Evolutionary conservation across 2,888 invertebrate genomes (phyloP), one percentile per base, ranked within the genome.

Genomic region (Drosophila glabriapex): DNA sequence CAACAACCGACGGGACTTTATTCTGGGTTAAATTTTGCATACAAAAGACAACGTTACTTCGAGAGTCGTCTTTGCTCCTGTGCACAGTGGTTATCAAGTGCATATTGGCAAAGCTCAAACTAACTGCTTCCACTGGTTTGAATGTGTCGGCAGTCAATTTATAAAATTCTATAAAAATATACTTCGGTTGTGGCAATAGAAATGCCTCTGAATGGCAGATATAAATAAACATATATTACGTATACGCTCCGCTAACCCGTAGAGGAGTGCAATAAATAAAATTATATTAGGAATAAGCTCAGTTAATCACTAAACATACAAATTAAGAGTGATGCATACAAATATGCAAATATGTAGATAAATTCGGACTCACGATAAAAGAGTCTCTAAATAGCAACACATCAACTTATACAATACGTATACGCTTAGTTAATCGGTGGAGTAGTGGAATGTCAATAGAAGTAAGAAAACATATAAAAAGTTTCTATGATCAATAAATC

Each of bases 1-100:
- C 65, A 61, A 55, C 76, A 58, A 76, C 73, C 76, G 82, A 71
- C 82, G 70, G 69, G 77, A 87, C 89, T 82, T 61, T 66, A 77
- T 85, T 82, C 82, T 89, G 89, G 89, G 89, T 86, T 86, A 86
- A 87, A 89, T 89, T 86, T 86, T 86, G 85, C 85, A 89, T 86
- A 86, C 68, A 89, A 78, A 84, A 87, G 85, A 75, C 76, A 63
- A 55, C 54, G 74, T 35, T 68, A 31, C 73, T 66, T 70, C 65
- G 64, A 69, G 55, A 66, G 56, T 59, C 72, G 67, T 54, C 76
- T 71, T 59, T 69, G 43, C 68, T 68, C 35, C 61, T 43, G 10
- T 9, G 89, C 76, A 85, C 84, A 88, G 89, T 85, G 84, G 73
- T n/a, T 46, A 46, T 49, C 68, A 54, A 61, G 28, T 55, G 65